Conservation (phyloP, 2,888 invertebrate genomes). For the Trisateles emortualis region DNA sequence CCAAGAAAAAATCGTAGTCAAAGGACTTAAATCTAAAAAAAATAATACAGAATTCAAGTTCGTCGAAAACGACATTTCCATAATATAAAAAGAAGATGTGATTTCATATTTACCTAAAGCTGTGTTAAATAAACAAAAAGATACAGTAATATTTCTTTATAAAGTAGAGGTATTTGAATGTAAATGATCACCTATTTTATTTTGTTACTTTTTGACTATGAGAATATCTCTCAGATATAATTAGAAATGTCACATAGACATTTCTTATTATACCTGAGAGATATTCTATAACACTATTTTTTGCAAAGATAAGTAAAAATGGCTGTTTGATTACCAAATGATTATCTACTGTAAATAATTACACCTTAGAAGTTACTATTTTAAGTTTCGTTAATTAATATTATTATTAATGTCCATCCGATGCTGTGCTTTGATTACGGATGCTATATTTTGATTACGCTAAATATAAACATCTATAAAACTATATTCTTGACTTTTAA, state of each 20-base stretch:
- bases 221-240: constrained; percentile 7
- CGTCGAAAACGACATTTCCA: constrained; percentile 16
- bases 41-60: constrained; percentile 17
- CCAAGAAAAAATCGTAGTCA: constrained; percentile 13
- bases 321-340: constrained; percentile 11
- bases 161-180: constrained; percentile 17
- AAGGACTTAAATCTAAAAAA: constrained; percentile 10
- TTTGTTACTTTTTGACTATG: constrained; percentile 11
- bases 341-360: constrained; percentile 10
- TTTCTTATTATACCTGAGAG: too few relatives aligned
- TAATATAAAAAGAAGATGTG: constrained; percentile 16
- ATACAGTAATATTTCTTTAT: constrained; percentile 18
- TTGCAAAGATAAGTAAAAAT: constrained; percentile 4
- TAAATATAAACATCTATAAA: constrained; percentile 12
- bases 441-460: constrained; percentile 12
- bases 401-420: constrained; percentile 12
- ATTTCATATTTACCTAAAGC: constrained; percentile 18
- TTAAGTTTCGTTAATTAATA: constrained; percentile 9
- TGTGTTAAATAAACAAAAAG: constrained; percentile 20
- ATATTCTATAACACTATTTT: not conserved
- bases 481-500: constrained; percentile 4
- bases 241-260: constrained; percentile 9
- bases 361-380: constrained; percentile 13
- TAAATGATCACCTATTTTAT: constrained; percentile 13
- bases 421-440: too few relatives aligned